Conservation (phyloP, 2,888 invertebrate genomes). For the Peribatodes rhomboidaria region DNA sequence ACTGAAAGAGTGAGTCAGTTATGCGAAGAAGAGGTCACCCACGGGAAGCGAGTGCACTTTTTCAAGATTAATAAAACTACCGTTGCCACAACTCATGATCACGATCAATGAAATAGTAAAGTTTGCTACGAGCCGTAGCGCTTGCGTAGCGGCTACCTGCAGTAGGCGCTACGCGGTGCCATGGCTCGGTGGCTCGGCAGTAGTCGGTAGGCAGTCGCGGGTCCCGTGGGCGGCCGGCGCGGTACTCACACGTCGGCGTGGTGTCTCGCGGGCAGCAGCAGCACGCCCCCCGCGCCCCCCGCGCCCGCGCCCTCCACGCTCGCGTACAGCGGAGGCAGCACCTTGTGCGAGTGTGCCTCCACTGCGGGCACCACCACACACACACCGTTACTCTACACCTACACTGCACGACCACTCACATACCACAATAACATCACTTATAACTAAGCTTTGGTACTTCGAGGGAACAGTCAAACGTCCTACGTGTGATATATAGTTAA, state of each 20-base stretch:
- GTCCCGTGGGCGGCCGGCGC: background rate
- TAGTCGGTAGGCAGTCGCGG: background rate
- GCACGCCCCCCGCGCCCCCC: conserved; percentile 45
- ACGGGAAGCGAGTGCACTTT: background rate
- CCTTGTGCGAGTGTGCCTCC: conserved; percentile 78
- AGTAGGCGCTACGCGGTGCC: conserved; percentile 26
- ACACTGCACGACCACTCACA: conserved; percentile 27
- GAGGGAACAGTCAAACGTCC: background rate
- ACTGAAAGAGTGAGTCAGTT: background rate
- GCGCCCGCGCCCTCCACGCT: conserved; percentile 50
- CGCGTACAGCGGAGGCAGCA: conserved; percentile 81
- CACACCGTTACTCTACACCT: conserved; percentile 52
- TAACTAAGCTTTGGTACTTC: conserved; percentile 11
- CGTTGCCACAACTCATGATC: background rate
- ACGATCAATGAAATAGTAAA: no score
- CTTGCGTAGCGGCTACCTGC: conserved; percentile 33
- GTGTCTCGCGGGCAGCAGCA: conserved; percentile 67
- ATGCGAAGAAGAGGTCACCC: background rate
- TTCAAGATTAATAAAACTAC: background rate
- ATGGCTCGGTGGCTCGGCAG: background rate
- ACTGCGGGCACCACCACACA: conserved; percentile 69
- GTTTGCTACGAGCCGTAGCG: conserved; percentile 21
- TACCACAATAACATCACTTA: conserved; percentile 7
- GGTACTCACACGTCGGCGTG: conserved; percentile 73
- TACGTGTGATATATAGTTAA: background rate